These are phyloP conservation scores for Turritopsis rubra DNA, from an alignment of 30 jellyfish, hydroid and myxozoan genomes.

Conservation along the genomic window DNA sequence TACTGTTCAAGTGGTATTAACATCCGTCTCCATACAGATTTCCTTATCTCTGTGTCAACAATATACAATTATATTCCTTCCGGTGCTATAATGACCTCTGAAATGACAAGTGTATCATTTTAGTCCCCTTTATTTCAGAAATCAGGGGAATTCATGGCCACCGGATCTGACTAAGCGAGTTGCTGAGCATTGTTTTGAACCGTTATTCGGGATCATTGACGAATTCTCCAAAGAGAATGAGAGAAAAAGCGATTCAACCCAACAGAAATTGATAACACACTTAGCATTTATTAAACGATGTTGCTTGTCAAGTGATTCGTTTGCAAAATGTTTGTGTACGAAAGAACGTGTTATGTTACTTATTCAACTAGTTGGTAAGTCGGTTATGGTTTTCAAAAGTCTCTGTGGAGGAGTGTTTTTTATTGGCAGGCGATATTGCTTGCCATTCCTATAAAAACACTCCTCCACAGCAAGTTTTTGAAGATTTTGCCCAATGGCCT, in stretches of 20 bases:
- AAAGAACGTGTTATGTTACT: not conserved
- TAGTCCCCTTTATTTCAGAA: not conserved
- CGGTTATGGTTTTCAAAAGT: no score
- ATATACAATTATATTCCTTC: no score
- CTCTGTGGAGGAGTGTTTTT: no score
- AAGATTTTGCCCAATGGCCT: no score
- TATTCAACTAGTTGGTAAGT: not conserved
- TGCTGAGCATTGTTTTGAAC: not conserved
- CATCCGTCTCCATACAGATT: no score
- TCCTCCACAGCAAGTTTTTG: no score
- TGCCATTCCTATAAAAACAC: no score
- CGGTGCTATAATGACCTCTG: no score
- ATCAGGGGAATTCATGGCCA: not conserved
- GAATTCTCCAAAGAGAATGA: not conserved
- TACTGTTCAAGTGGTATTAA: no score
- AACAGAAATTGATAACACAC: not conserved
- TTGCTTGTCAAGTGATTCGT: conserved; percentile 1
- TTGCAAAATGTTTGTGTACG: not conserved
- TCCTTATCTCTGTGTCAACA: not conserved
- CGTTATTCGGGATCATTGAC: not conserved
- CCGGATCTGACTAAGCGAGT: not conserved
- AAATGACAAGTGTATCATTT: no score
- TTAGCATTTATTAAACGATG: conserved; percentile 8
- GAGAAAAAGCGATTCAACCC: not conserved
- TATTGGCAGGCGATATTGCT: no score